Base-by-base conservation (phyloP, 1,140 invertebrate genomes). In the Drosophila hydei region DNA sequence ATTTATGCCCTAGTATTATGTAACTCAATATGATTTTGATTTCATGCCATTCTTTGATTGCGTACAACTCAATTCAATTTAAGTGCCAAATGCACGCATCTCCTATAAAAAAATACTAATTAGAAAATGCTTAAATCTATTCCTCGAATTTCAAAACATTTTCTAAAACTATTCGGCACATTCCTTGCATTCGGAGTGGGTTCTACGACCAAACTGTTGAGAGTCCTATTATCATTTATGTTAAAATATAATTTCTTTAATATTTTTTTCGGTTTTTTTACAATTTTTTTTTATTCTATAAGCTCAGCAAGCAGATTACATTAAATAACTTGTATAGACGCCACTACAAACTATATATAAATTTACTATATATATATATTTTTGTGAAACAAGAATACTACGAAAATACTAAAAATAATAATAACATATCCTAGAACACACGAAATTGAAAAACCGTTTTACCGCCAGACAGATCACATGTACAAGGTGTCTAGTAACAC, bases 401-500 rank as follows among this genome's bases (percentile, higher is more conserved):
- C 3, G 30, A 30, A 50, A 36, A 47, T 25, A 19, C 72, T 43
- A 67, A 9, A 11, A 38, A n/a, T n/a, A 59, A n/a, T n/a, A 59
- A 16, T 52, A 71, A 87, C 80, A 85, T 87, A 85, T 87, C 81
- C 81, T 71, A 65, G 54, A 9, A 23, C 43, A 45, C 45, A 77
- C 48, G 63, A 59, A 72, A 56, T 60, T 70, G 45, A 77, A 60
- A 67, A 77, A 70, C 64, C 61, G 64, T 64, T 51, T 67, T 30
- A 38, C 62, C 27, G 51, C 38, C 23, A 67, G 55, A 60, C 38
- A 16, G 14, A 19, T 47, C 42, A 48, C 14, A 58, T 47, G 30
- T 65, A 58, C 54, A 58, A 58, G 43, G 55, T 43, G 42, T 36
- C 18, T 45, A 19, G 16, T 48, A 27, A 55, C 21, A 30, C 52